Base-by-base conservation (phyloP, 2,113 vertebrate genomes). In the Aleadryas rufinucha region DNA sequence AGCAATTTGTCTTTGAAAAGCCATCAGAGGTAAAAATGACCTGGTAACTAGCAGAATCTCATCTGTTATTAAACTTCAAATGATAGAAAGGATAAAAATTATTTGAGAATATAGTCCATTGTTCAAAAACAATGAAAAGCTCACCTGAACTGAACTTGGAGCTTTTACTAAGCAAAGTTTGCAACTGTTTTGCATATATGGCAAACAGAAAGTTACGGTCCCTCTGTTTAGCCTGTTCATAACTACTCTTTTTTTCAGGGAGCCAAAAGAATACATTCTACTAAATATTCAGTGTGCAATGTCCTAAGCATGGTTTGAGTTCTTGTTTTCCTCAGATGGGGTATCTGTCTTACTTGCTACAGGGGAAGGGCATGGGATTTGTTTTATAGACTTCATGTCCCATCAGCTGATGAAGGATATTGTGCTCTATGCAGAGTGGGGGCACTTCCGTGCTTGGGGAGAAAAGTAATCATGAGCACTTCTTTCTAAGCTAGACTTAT, bases 1-100 rank as follows among this genome's bases (percentile, higher is more conserved):
- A 91, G 60, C 97, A 95, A 1, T 99, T 99, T 97, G 97, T 99
- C 70, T 99, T 99, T 96, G 95, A 64, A 95, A 98, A 98, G 74
- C 98, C 98, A 35, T 57, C 93, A 76, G 93, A 98, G 97, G 98
- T 98, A 97, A 97, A 74, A 84, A 53, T 77, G 31, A 30, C 26
- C 27, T 0, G 0, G 3, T 75, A 54, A 26, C 23, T 13, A 52
- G 28, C 11, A 60, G 56, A 53, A 39, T 53, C 35, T 72, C 8
- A 10, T 70, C 11, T 78, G 52, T n/a, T 70, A 18, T 10, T 85
- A 23, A 68, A 41, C 3, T 63, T 52, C 27, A 41, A 6, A n/a
- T 18, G 6, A n/a, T 27, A 56, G 77, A 72, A 78, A 15, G 8
- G 7, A 30, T 49, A 44, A 72, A 79, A 74, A 6, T 19, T 11